These are phyloP conservation scores for Oostethus manadensis DNA, from an alignment of 2,113 vertebrate species.

Conservation along the genomic window DNA sequence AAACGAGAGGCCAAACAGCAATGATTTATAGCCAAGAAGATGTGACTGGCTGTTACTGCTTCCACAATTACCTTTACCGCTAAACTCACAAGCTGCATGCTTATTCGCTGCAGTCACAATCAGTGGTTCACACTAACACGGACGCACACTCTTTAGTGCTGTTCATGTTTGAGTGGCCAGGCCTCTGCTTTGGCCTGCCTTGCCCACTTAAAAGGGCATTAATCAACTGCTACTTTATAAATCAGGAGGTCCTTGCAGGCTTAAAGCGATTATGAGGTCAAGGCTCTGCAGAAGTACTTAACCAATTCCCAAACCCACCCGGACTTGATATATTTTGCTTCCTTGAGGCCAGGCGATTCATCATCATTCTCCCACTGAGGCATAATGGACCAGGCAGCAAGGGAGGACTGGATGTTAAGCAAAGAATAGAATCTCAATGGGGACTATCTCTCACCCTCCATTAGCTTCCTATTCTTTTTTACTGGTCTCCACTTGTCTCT, in stretches of 20 bases:
- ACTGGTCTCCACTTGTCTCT: slow-evolving; percentile 8
- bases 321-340: slow-evolving; percentile 78
- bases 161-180: slow-evolving; percentile 76
- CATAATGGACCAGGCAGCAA: slow-evolving; percentile 78
- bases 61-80: slow-evolving; percentile 71
- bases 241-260: slow-evolving; percentile 83
- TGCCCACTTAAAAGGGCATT: slow-evolving; percentile 95
- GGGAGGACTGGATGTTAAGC: slow-evolving; percentile 57
- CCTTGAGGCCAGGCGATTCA: slow-evolving; percentile 82
- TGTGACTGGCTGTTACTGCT: slow-evolving; percentile 71
- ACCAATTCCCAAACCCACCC: slow-evolving; percentile 86
- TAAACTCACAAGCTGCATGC: slow-evolving; percentile 56
- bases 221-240: slow-evolving; percentile 96
- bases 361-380: slow-evolving; percentile 84
- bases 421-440: slow-evolving; percentile 39
- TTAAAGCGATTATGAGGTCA: slow-evolving; percentile 82
- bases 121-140: slow-evolving; percentile 13
- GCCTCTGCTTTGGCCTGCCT: slow-evolving; percentile 80
- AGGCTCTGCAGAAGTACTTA: slow-evolving; percentile 87
- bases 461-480: slow-evolving; percentile 22
- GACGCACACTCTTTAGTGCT: slow-evolving; percentile 53
- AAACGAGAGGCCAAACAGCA: slow-evolving; percentile 62
- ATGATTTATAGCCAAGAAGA: slow-evolving; percentile 77
- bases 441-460: slow-evolving; percentile 22
- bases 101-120: slow-evolving; percentile 49